Base-by-base conservation (phyloP, 2,888 invertebrate species). In the Tenthredo distinguenda region DNA sequence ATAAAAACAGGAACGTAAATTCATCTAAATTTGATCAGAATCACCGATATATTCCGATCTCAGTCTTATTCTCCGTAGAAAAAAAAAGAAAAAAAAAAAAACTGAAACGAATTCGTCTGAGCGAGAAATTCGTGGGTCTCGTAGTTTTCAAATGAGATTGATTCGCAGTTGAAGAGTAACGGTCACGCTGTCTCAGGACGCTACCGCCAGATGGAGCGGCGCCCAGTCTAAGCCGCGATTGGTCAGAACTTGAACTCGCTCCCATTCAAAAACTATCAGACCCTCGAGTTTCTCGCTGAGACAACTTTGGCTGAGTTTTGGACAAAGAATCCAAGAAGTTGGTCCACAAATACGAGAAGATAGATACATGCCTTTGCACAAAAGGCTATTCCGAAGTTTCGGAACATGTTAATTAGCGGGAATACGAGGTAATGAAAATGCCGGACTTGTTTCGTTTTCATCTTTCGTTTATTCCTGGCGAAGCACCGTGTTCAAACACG, bases 151-250 rank as follows among this genome's bases (percentile, higher is more conserved):
- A 74, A 74, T 12, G 18, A 21, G 43, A 74, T 43, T 9, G 9
- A 40, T 43, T 74, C n/a, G 40, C 10, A 74, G 21, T 43, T 74
- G 21, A 74, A 43, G n/a, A n/a, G 72, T 74, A 74, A 43, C 72
- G 72, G 43, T 43, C 43, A 26, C 21, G 9, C 40, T 18, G 72
- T 12, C 12, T 12, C 43, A 26, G 43, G 72, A 74, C 72, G 72
- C 72, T 21, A 43, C 72, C 72, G 6, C 43, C 3, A 74, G 72
- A 7, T 18, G n/a, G 72, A 43, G 72, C 72, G n/a, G n/a, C 40
- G 43, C 9, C 43, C 26, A 15, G 26, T 37, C 40, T n/a, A 21
- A 21, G 9, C 37, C 4, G n/a, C 4, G 43, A 43, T 74, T 74
- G 72, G 37, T 37, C 21, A 40, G 26, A 74, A 74, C 40, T 43